Percentiles rank a stretch among this genome's conserved stretches.
These are phyloP conservation scores for Diplosoma virens DNA, from an alignment of 23 tunicate species.

Conservation along the genomic window DNA sequence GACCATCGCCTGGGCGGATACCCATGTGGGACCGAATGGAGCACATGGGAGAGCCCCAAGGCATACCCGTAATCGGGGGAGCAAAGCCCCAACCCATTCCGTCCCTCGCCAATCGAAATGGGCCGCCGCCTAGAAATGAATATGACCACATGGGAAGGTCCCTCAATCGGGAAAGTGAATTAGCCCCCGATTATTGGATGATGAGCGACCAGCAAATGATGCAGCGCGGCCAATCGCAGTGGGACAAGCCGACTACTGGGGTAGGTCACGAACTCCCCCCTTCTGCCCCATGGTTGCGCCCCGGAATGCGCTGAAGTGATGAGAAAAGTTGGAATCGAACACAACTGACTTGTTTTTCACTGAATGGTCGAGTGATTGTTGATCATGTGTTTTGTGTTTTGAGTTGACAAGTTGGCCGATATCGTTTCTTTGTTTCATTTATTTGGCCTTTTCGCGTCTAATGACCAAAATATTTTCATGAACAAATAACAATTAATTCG, in stretches of 20 bases:
- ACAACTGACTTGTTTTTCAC: too few relatives aligned
- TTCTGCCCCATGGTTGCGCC: not conserved
- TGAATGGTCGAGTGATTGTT: too few relatives aligned
- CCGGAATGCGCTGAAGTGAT: not conserved
- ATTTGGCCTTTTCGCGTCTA: too few relatives aligned
- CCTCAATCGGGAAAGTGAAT: conserved; percentile 31
- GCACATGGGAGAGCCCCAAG: conserved; percentile 66
- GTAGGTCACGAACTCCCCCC: not conserved
- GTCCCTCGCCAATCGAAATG: conserved; percentile 53
- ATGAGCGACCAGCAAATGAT: not conserved
- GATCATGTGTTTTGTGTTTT: too few relatives aligned
- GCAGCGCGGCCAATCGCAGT: not conserved
- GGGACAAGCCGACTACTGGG: conserved; percentile 1
- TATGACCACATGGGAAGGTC: conserved; percentile 33
- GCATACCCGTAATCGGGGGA: conserved; percentile 89
- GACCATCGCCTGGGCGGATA: conserved; percentile 26
- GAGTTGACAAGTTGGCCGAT: too few relatives aligned
- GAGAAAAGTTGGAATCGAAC: too few relatives aligned
- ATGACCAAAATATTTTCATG: too few relatives aligned
- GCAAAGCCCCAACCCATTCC: conserved; percentile 64
- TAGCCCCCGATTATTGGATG: conserved; percentile 1
- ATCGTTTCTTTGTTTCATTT: too few relatives aligned
- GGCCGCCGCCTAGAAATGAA: conserved; percentile 15
- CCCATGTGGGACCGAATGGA: conserved; percentile 46
- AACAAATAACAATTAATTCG: too few relatives aligned